Evolutionary conservation across 2,113 vertebrate species (phyloP), one percentile per base, ranked within the genome.

Genomic region (Pomatorhinus ruficollis): DNA sequence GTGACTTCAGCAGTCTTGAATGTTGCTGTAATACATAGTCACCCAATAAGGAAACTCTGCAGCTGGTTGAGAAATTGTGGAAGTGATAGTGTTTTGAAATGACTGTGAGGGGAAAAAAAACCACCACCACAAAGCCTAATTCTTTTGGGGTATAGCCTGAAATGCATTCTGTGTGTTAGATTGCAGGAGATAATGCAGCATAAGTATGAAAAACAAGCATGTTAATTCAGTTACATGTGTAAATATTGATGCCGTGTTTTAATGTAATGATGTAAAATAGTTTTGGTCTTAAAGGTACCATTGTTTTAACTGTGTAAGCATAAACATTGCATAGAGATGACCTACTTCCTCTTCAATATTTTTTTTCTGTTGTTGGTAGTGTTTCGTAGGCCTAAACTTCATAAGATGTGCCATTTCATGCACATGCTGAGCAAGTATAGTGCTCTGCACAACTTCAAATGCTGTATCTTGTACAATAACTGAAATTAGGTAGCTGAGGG

Each of bases 31-130:
- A 87, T n/a, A 59, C 33, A 85, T 27, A 83, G 82, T 70, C 44
- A 0, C 87, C 79, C 44, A 64, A 66, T 97, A 91, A 94, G 95
- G 95, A 96, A 96, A 90, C 71, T 74, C 35, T 4, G 10, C 95
- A 96, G 92, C 90, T 93, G 95, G 72, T 95, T 96, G 93, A 96
- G 96, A 96, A 97, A 97, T 96, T 96, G 93, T 96, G 96, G 96
- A 97, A 97, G 95, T 94, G 79, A 75, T 71, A 52, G 44, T 57
- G 83, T 97, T 94, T 97, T 96, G 96, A 93, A 96, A 96, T 96
- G 90, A 94, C 88, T 80, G 22, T 45, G 45, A 71, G 50, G 15
- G 28, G 5, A 39, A 52, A 59, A 52, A 70, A 79, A 52, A 31
- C 0, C n/a, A 45, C 8, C 33, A 66, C 71, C 35, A 75, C 52